Evolutionary conservation across 2,113 vertebrate species (phyloP).

Genomic region (Corythornis vintsioides): DNA sequence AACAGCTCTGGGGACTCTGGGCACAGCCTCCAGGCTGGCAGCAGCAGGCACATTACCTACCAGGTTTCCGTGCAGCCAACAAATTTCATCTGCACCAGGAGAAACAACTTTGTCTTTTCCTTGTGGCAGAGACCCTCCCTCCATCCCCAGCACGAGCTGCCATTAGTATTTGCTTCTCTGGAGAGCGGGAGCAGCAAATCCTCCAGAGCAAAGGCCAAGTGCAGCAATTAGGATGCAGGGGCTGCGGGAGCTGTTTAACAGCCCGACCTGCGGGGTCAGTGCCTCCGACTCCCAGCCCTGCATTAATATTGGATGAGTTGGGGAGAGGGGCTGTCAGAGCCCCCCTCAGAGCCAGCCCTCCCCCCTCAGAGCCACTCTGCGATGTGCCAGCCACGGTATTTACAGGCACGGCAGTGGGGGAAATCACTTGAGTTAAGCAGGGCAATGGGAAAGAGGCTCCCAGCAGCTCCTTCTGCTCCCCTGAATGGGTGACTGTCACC

Average conservation of each 20-base stretch:
- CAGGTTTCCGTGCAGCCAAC: neutral
- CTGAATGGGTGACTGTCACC: accelerated
- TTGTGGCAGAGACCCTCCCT: conserved; percentile 14
- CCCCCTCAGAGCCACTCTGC: conserved; percentile 57
- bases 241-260: conserved; percentile 87
- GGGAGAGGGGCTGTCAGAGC: conserved; percentile 63
- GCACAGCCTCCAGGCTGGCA: neutral
- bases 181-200: conserved; percentile 74
- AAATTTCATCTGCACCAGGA: conserved; percentile 36
- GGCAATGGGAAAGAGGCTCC: conserved; percentile 56
- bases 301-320: conserved; percentile 89
- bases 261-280: conserved; percentile 84
- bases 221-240: conserved; percentile 85
- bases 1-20: neutral
- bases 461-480: neutral
- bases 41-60: accelerated
- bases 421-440: conserved; percentile 71
- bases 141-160: conserved; percentile 64
- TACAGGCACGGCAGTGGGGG: conserved; percentile 70
- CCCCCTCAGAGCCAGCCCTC: conserved; percentile 37
- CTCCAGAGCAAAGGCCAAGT: conserved; percentile 83
- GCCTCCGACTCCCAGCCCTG: conserved; percentile 81
- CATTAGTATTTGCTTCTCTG: conserved; percentile 74
- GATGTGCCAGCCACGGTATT: conserved; percentile 71
- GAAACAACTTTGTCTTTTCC: conserved; percentile 42